Conservation (phyloP, 1,140 invertebrate species). For the Eriosoma lanigerum region DNA sequence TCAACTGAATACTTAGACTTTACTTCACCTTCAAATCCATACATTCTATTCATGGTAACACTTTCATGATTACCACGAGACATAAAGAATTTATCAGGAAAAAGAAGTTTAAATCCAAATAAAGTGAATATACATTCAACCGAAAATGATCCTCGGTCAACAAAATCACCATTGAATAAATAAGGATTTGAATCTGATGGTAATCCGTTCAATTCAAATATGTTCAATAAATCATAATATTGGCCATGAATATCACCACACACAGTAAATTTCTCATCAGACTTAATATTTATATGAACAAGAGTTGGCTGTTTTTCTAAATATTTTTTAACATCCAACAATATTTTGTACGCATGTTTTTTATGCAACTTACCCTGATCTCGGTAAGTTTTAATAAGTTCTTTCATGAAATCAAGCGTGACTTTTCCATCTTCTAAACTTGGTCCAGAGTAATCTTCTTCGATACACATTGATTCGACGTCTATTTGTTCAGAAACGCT, state of each 20-base stretch:
- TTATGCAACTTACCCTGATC: constrained; percentile 90
- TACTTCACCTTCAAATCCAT: constrained; percentile 97
- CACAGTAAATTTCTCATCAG: constrained; percentile 93
- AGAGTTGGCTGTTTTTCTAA: constrained; percentile 84
- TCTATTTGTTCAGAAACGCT: constrained; percentile 86
- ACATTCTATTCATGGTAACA: constrained; percentile 98
- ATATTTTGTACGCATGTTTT: constrained; percentile 97
- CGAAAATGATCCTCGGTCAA: constrained; percentile 98
- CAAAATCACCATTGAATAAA: constrained; percentile 98
- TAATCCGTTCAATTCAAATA: constrained; percentile 94
- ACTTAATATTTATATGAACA: constrained; percentile 84
- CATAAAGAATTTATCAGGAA: constrained; percentile 91
- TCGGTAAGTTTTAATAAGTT: constrained; percentile 89
- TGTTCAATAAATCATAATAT: constrained; percentile 97
- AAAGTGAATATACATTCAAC: constrained; percentile 98
- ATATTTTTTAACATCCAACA: constrained; percentile 85
- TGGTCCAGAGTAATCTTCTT: constrained; percentile 92
- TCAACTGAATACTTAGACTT: constrained; percentile 90
- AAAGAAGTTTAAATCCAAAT: constrained; percentile 96
- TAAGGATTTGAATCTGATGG: constrained; percentile 96
- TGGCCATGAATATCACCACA: constrained; percentile 99
- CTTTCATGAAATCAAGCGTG: constrained; percentile 78
- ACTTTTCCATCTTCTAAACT: constrained; percentile 85
- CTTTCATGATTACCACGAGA: constrained; percentile 94
- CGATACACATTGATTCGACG: constrained; percentile 89